A percentile compares a stretch with the other conserved stretches of the same genome.
Evolutionary conservation across 2,797 vertebrate genomes (phyloP).

Genomic region (Mergus octosetaceus): DNA sequence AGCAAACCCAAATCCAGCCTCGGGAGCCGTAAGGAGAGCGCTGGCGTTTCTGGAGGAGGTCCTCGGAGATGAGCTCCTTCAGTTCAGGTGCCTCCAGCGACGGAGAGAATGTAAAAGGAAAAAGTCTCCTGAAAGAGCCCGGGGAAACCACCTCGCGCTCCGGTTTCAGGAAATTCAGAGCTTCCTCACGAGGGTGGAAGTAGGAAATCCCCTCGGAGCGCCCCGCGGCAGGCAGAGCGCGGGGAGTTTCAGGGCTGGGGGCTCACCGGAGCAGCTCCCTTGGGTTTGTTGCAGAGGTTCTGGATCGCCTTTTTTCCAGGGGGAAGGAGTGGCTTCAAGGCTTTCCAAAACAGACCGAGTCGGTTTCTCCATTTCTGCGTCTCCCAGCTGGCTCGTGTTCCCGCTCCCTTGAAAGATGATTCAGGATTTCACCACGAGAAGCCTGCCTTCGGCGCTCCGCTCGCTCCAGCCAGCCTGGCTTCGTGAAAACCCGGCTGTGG

Average conservation of each 20-base stretch:
- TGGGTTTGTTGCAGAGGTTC: not conserved
- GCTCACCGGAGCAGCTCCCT: not conserved
- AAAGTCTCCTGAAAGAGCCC: not conserved
- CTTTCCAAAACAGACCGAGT: conserved; percentile 19
- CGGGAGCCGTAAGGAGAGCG: not conserved
- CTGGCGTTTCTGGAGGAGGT: not conserved
- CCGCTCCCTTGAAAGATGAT: not conserved
- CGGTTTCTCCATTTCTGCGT: not conserved
- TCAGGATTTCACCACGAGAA: not conserved
- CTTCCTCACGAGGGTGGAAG: not conserved
- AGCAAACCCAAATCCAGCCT: not conserved
- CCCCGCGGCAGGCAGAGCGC: not conserved
- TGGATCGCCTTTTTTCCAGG: not conserved
- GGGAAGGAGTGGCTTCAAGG: not conserved
- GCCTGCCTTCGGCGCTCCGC: not conserved
- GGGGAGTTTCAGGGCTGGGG: not conserved
- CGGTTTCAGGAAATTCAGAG: not conserved
- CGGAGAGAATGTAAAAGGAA: not conserved
- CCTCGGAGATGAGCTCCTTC: not conserved
- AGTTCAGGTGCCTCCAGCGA: not conserved
- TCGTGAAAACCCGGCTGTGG: not conserved
- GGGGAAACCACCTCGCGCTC: conserved; percentile 32
- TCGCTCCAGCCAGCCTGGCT: not conserved
- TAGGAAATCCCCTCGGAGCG: not conserved
- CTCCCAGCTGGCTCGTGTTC: conserved; percentile 18